These are phyloP conservation scores for Apodemia duryi DNA, from an alignment of 2,888 invertebrate species.

Conservation along the genomic window DNA sequence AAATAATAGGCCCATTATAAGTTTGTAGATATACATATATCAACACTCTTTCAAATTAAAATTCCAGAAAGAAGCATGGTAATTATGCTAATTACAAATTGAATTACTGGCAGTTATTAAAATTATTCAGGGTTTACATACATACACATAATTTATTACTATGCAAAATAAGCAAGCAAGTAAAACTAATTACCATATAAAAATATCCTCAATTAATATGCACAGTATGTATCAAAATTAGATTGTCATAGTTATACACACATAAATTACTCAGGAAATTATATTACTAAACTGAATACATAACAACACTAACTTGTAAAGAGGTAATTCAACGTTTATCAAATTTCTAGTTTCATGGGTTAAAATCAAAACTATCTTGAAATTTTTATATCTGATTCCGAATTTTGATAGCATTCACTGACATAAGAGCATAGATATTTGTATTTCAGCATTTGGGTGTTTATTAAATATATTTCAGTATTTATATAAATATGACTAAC, in stretches of 20 bases:
- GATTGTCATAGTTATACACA: neutral
- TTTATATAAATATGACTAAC: too few species aligned
- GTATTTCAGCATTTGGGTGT: too few species aligned
- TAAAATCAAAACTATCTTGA: neutral
- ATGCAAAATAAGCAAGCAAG: constrained; percentile 1
- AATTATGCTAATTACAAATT: constrained; percentile 15
- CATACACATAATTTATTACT: constrained; percentile 4
- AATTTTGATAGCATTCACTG: neutral
- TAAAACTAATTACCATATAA: constrained; percentile 3
- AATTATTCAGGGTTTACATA: constrained; percentile 9
- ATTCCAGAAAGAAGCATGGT: constrained; percentile 16
- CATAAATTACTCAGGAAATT: neutral
- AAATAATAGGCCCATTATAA: constrained; percentile 15
- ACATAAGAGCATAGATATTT: too few species aligned
- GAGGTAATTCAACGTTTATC: neutral
- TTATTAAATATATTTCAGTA: too few species aligned
- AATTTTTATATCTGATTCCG: neutral
- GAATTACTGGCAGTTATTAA: constrained; percentile 14
- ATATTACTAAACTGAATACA: too few species aligned
- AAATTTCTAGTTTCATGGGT: neutral
- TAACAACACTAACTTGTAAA: neutral
- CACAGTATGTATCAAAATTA: constrained; percentile 3
- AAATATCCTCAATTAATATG: neutral
- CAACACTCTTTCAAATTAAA: constrained; percentile 12
- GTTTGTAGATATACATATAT: constrained; percentile 5